These are phyloP conservation scores for Orbicella faveolata DNA, from an alignment of 64 coral and sea anemone genomes.

Conservation along the genomic window DNA sequence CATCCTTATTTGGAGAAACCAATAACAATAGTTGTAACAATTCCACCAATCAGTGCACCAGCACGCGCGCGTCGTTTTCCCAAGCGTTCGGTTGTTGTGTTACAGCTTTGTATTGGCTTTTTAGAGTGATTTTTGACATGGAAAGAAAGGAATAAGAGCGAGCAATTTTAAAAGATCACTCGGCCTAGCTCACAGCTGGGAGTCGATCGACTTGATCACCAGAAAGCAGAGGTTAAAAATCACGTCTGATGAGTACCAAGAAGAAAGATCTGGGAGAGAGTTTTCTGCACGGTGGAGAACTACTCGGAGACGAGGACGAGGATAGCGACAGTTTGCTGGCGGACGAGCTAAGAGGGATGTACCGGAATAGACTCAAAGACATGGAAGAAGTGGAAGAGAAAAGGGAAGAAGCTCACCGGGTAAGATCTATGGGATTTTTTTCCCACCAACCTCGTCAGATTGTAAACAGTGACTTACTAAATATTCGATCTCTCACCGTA, in stretches of 20 bases:
- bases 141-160: background rate
- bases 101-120: constrained; percentile 41
- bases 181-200: constrained; percentile 12
- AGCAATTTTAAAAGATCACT: constrained; percentile 22
- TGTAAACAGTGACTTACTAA: background rate
- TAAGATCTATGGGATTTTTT: constrained; percentile 15
- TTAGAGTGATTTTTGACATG: constrained; percentile 42
- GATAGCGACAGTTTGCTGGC: constrained; percentile 77
- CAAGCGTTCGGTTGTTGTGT: constrained; percentile 33
- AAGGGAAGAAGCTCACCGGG: constrained; percentile 73
- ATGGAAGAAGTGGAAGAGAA: constrained; percentile 81
- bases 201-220: background rate
- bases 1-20: constrained; percentile 44
- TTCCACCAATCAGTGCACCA: constrained; percentile 35
- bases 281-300: constrained; percentile 25
- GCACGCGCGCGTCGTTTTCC: constrained; percentile 51
- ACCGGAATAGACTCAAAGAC: constrained; percentile 77
- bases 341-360: constrained; percentile 81
- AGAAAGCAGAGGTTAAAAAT: constrained; percentile 30
- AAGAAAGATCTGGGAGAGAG: constrained; percentile 46
- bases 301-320: constrained; percentile 50
- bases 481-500: background rate
- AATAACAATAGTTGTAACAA: constrained; percentile 54
- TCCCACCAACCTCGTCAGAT: background rate
- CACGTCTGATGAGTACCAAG: constrained; percentile 38